phyloP scores from a whole-genome alignment of 35 echinoderm and acorn worm genomes.

The Ophioderma brevispina region DNA sequence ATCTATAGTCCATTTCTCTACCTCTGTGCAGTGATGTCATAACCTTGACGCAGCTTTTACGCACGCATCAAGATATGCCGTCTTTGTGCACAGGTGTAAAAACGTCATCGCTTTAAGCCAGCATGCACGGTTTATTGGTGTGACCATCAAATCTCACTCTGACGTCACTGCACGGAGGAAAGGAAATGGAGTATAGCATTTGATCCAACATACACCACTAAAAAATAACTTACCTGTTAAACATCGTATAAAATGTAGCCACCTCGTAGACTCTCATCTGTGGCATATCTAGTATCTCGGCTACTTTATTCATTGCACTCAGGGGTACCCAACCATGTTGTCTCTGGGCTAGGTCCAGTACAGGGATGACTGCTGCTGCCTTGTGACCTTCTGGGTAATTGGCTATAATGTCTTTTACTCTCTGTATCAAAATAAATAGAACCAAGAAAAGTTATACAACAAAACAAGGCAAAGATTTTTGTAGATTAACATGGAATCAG shows the following conservation, averaged over 20 bases:
- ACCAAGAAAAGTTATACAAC: background rate
- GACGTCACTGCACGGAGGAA: too few relatives aligned
- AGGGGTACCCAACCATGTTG: slow-evolving; percentile 93
- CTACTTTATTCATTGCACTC: slow-evolving; percentile 96
- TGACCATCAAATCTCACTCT: too few relatives aligned
- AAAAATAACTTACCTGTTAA: slow-evolving; percentile 99
- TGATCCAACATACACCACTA: too few relatives aligned
- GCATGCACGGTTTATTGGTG: too few relatives aligned
- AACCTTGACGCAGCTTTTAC: too few relatives aligned
- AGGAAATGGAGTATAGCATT: too few relatives aligned
- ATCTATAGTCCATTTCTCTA: too few relatives aligned
- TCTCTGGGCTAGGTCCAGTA: slow-evolving; percentile 89
- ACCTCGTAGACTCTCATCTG: slow-evolving; percentile 99
- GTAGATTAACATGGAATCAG: too few relatives aligned
- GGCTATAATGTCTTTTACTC: slow-evolving; percentile 85
- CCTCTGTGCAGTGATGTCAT: too few relatives aligned
- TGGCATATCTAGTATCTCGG: slow-evolving; percentile 89
- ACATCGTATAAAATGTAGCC: slow-evolving; percentile 99
- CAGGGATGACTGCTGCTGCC: slow-evolving; percentile 87
- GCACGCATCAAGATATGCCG: too few relatives aligned
- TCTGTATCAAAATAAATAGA: slow-evolving; percentile 44
- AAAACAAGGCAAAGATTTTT: background rate
- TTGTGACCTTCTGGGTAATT: slow-evolving; percentile 95
- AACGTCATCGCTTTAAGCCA: too few relatives aligned
- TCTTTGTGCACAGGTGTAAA: too few relatives aligned